A percentile compares a stretch with the other conserved stretches of the same genome.
Evolutionary conservation across 2,797 vertebrate genomes (phyloP).

Genomic region (Danio tinwini): DNA sequence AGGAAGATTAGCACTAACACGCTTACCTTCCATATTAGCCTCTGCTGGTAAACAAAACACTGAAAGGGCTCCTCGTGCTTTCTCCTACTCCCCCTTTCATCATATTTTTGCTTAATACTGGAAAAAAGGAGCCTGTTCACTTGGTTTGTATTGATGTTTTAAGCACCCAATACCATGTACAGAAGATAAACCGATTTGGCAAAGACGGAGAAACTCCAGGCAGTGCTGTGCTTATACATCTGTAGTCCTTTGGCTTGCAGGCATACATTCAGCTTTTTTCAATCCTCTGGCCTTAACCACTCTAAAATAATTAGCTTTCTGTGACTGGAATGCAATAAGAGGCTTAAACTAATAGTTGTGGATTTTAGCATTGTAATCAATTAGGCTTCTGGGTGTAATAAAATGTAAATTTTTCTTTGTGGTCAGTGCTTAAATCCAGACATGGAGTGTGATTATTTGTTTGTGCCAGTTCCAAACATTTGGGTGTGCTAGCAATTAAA

Average conservation of each 20-base stretch:
- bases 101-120: conserved; percentile 1
- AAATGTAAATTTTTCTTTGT: conserved; percentile 50
- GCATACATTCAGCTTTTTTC: neutral
- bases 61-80: neutral
- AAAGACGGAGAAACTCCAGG: conserved; percentile 48
- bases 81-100: neutral
- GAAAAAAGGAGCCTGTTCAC: neutral
- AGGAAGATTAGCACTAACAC: conserved; percentile 55
- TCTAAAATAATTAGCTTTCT: conserved; percentile 62
- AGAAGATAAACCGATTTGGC: conserved; percentile 50
- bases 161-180: neutral
- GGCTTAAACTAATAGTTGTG: conserved; percentile 64
- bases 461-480: neutral
- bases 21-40: conserved; percentile 55
- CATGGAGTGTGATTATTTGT: conserved; percentile 17
- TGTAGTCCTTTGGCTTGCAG: conserved; percentile 8
- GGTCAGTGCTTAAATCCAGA: conserved; percentile 15
- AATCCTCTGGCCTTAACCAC: conserved; percentile 30
- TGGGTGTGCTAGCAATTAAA: neutral
- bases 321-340: conserved; percentile 73
- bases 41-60: conserved; percentile 51
- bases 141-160: conserved; percentile 10
- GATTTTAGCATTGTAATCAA: conserved; percentile 62
- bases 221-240: conserved; percentile 62
- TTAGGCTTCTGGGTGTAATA: conserved; percentile 54